Evolutionary conservation across 2,888 invertebrate species (phyloP), one percentile per base, ranked within the genome.

Genomic region (Willowsia nigromaculata): DNA sequence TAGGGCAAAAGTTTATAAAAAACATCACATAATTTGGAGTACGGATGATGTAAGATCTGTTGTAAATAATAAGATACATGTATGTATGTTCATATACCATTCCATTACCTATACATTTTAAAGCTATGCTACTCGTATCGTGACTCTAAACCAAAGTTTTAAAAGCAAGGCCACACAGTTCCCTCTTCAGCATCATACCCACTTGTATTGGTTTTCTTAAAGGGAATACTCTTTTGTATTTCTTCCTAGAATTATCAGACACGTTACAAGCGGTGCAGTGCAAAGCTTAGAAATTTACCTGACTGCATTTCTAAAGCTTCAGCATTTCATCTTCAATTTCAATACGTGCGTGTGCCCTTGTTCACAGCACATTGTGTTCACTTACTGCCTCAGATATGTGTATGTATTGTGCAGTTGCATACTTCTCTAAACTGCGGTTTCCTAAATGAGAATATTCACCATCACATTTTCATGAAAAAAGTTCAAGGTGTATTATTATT

Each of bases 401-500:
- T 30, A 18, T 50, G 50, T 50, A 53, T 53, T 53, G 18, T 13
- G 18, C 18, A 18, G 1, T 18, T 53, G 53, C 5, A 5, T 5
- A 53, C 56, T 1, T 33, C 80, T 56, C 37, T 22, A 53, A 53
- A 76, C 18, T 71, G 71, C 25, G 65, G 40, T 68, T 71, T 71
- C 74, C 43, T 0, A 47, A 71, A 47, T 43, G 47, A 22, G 43
- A 25, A 43, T 71, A 40, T 65, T 40, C n/a, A n/a, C 40, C 40
- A 43, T 71, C 40, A 71, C 37, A 71, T 47, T 47, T 22, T 25
- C 47, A 47, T 74, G 30, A 74, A 62, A 85, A 76, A 85, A 85
- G 59, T 47, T 85, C 76, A 85, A 85, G 85, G 76, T 85, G 71
- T 76, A 76, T 25, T 76, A 76, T 59, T 43, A 33, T 71, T 84